phyloP scores from a whole-genome alignment of 2,888 invertebrate genomes.

The Melinaea marsaeus region DNA sequence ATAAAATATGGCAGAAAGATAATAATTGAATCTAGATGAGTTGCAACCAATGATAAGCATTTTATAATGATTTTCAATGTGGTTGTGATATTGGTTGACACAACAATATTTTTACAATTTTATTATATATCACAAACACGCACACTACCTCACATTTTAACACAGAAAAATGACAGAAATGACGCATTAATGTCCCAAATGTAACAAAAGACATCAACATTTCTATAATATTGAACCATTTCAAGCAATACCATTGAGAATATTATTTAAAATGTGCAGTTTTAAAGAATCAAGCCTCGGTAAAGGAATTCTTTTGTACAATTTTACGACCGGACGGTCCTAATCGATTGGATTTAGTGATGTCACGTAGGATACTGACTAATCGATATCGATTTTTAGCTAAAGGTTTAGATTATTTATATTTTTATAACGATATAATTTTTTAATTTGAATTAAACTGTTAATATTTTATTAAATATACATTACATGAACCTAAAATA shows the following conservation, averaged over 20 bases:
- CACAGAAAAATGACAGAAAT: neutral
- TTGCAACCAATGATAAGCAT: no score
- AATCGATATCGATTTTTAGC: slow-evolving; percentile 14
- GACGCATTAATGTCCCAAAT: neutral
- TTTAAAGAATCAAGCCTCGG: slow-evolving; percentile 8
- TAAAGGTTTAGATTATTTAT: neutral
- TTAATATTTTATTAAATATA: no score
- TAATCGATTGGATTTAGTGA: slow-evolving; percentile 19
- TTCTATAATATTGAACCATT: slow-evolving; percentile 3
- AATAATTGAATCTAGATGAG: no score
- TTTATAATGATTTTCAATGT: no score
- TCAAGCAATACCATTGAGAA: neutral
- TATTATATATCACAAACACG: no score
- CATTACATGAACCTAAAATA: no score
- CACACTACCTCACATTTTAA: no score
- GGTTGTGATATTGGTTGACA: neutral
- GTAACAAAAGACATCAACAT: neutral
- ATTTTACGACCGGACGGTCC: slow-evolving; percentile 20
- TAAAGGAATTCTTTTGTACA: slow-evolving; percentile 24
- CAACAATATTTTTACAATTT: neutral
- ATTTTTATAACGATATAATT: no score
- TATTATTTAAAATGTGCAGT: slow-evolving; percentile 11
- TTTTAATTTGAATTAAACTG: no score
- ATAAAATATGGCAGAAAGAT: no score
- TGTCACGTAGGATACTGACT: neutral